These are phyloP conservation scores for Drosophila tani DNA, from an alignment of 1,140 invertebrate species.

Conservation along the genomic window DNA sequence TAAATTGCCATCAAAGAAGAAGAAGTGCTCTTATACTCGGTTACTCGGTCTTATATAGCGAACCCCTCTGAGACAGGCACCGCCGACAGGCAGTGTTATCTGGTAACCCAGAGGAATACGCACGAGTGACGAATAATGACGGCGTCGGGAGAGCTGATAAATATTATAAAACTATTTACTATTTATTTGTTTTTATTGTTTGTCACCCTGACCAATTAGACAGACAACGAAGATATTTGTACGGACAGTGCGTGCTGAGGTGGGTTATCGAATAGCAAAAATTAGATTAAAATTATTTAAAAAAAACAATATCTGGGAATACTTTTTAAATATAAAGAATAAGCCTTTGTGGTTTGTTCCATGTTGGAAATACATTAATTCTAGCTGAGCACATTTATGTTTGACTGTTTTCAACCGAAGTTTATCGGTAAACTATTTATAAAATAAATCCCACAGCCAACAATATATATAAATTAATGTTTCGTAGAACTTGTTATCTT, in stretches of 20 bases:
- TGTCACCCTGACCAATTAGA: conserved; percentile 10
- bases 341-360: background rate
- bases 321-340: background rate
- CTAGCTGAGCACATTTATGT: background rate
- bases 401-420: background rate
- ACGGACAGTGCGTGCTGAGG: background rate
- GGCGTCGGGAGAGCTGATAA: conserved; percentile 20
- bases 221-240: conserved; percentile 18
- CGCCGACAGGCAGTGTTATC: conserved; percentile 1
- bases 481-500: background rate
- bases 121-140: conserved; percentile 38
- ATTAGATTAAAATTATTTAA: conserved; percentile 1
- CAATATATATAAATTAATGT: background rate
- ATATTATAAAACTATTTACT: conserved; percentile 39
- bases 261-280: background rate
- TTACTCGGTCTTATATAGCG: background rate
- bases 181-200: conserved; percentile 44
- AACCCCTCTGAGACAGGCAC: background rate
- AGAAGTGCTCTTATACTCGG: conserved; percentile 12
- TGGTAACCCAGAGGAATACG: conserved; percentile 4
- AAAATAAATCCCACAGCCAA: background rate
- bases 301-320: background rate
- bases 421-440: background rate
- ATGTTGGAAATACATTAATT: background rate
- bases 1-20: conserved; percentile 30